A percentile compares a stretch with the other conserved stretches of the same genome.
Conservation (phyloP, 2,113 vertebrate genomes). For the Bothrops jararaca region DNA sequence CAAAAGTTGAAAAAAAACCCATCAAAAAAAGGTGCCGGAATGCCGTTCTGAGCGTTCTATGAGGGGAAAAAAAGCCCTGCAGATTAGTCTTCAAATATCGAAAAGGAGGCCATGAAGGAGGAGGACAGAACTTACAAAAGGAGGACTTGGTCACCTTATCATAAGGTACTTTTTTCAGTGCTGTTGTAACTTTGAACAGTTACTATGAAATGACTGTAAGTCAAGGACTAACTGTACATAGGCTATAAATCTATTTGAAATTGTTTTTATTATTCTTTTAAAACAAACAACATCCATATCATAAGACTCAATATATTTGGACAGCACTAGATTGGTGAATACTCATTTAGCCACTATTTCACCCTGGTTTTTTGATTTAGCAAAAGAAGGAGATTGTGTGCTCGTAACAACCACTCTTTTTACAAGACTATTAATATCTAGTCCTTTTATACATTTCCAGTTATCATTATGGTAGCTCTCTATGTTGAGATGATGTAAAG, state of each 20-base stretch:
- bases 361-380: neutral
- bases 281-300: neutral
- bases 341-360: neutral
- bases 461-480: neutral
- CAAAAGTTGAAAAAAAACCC: no score
- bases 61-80: no score
- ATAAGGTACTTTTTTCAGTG: neutral
- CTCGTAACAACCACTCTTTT: neutral
- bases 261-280: neutral
- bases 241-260: neutral
- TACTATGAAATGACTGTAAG: neutral
- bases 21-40: no score
- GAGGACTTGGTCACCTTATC: no score
- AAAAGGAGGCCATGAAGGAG: no score
- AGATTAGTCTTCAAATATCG: no score
- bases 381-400: neutral
- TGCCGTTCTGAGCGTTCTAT: no score
- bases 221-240: neutral
- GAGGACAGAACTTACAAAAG: no score
- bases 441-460: neutral
- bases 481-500: neutral
- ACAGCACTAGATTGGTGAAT: neutral
- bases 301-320: neutral
- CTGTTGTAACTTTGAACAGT: neutral
- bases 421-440: neutral